Conservation (phyloP, 1,140 invertebrate species). For the Drosophila sulfurigaster region DNA sequence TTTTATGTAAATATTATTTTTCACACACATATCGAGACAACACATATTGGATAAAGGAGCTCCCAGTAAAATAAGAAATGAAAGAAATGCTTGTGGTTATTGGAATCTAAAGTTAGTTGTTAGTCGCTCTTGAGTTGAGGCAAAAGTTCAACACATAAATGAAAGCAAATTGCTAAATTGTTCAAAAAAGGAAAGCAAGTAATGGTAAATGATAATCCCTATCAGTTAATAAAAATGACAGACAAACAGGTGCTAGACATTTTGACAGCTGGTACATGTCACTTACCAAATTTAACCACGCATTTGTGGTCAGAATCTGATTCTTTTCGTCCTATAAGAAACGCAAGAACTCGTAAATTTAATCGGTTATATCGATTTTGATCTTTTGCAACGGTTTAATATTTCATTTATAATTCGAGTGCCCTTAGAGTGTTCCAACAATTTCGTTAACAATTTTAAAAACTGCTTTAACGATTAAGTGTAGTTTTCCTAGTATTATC, state of each 20-base stretch:
- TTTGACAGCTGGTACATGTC: slow-evolving; percentile 86
- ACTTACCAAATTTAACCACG: slow-evolving; percentile 99
- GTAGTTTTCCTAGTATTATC: too few relatives aligned
- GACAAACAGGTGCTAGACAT: slow-evolving; percentile 69
- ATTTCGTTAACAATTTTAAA: not conserved
- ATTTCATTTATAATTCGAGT: not conserved
- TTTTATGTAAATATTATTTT: slow-evolving; percentile 43
- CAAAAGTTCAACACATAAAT: slow-evolving; percentile 34
- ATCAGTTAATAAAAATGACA: slow-evolving; percentile 46
- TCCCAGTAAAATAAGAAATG: slow-evolving; percentile 42
- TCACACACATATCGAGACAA: slow-evolving; percentile 72
- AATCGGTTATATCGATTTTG: slow-evolving; percentile 31
- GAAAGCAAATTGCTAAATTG: slow-evolving; percentile 38
- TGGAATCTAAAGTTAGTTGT: slow-evolving; percentile 50
- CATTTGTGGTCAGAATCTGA: slow-evolving; percentile 98
- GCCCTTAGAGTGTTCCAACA: not conserved
- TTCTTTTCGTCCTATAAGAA: slow-evolving; percentile 91
- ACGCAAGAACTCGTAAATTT: slow-evolving; percentile 75
- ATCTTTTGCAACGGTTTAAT: not conserved
- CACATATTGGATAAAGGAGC: slow-evolving; percentile 65
- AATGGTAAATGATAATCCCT: slow-evolving; percentile 36
- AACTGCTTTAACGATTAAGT: not conserved
- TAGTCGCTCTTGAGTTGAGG: slow-evolving; percentile 58
- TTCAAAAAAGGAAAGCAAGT: slow-evolving; percentile 3
- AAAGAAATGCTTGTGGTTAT: slow-evolving; percentile 57